phyloP scores from a whole-genome alignment of 2,797 vertebrate genomes.

The Onychomys arenicola region DNA sequence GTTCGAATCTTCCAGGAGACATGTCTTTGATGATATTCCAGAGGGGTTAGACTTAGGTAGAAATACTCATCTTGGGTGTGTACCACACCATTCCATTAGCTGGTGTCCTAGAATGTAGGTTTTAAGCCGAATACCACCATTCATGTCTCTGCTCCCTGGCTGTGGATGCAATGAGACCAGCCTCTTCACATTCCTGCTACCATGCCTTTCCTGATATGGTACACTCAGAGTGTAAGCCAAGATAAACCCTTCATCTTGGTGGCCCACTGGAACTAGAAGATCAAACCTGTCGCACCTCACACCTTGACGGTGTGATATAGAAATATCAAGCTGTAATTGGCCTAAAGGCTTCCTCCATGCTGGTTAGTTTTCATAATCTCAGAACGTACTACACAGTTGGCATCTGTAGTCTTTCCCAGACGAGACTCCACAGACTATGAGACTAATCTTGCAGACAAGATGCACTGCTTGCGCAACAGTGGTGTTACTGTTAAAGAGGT shows the following conservation, averaged over 20 bases:
- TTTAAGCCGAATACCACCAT: neutral
- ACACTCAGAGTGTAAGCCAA: accelerated
- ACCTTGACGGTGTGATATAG: neutral
- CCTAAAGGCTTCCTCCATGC: neutral
- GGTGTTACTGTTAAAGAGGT: no score
- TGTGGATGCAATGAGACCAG: neutral
- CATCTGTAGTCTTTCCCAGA: no score
- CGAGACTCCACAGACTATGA: no score
- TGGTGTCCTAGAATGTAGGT: neutral
- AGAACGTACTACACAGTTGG: neutral
- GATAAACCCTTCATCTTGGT: neutral
- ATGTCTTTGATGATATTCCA: neutral
- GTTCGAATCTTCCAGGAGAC: neutral
- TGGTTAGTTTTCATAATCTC: neutral
- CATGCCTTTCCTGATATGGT: neutral
- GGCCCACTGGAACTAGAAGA: neutral
- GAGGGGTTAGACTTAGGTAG: neutral
- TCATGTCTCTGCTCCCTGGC: neutral
- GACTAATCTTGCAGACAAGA: no score
- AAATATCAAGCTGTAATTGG: neutral
- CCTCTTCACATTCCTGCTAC: neutral
- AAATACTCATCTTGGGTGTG: neutral
- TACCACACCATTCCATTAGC: neutral
- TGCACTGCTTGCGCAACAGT: no score
- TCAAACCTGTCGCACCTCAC: neutral